Percentiles rank a stretch among this genome's conserved stretches.
These are phyloP conservation scores for Parasteatoda tepidariorum DNA, from an alignment of 1,140 invertebrate genomes.

Conservation along the genomic window DNA sequence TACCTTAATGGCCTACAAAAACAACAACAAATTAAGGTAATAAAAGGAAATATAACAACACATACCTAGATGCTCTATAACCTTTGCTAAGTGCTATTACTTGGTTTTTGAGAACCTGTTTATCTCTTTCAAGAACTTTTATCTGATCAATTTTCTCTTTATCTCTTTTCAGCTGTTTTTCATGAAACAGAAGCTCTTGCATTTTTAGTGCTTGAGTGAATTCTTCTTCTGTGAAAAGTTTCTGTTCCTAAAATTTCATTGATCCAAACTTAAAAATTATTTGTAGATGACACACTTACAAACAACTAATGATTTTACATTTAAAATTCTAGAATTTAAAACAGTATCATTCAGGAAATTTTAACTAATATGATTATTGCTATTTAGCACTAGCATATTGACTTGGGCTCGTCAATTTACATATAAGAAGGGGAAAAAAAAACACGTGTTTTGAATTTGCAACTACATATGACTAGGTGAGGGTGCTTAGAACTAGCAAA, in stretches of 20 bases:
- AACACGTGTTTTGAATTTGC: no score
- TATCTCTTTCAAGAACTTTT: conserved; percentile 65
- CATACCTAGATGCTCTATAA: conserved; percentile 38
- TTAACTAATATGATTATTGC: no score
- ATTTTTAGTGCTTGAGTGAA: conserved; percentile 62
- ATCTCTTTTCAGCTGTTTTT: conserved; percentile 68
- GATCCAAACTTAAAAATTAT: background rate
- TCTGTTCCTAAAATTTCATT: conserved; percentile 38
- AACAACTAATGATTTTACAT: background rate
- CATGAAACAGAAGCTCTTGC: conserved; percentile 69
- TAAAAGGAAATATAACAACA: no score
- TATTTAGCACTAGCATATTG: no score
- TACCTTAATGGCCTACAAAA: no score
- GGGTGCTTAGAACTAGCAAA: no score
- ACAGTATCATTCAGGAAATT: background rate
- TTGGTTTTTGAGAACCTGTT: conserved; percentile 61
- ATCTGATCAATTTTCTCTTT: conserved; percentile 66
- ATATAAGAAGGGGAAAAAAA: no score
- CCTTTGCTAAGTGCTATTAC: conserved; percentile 38
- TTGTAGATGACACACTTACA: no score
- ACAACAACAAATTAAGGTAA: no score
- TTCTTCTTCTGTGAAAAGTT: conserved; percentile 59
- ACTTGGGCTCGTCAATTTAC: no score
- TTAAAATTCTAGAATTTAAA: background rate
- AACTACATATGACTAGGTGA: no score